Percentiles rank a stretch among this genome's conserved stretches.
Conservation (phyloP, 1,140 invertebrate genomes). For the Archegozetes longisetosus region DNA sequence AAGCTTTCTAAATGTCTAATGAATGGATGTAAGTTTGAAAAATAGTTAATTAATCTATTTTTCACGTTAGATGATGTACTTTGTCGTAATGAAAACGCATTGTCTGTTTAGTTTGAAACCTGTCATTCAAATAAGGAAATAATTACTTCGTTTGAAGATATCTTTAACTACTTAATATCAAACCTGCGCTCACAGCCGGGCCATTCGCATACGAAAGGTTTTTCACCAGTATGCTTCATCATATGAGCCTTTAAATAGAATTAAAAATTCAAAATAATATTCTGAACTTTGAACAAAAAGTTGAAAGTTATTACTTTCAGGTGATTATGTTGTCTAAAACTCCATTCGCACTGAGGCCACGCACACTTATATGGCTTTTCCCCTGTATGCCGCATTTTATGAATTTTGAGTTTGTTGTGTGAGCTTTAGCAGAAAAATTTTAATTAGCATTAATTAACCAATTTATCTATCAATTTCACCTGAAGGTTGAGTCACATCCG, state of each 20-base stretch:
- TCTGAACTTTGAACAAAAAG: too few species aligned
- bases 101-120: neutral
- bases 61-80: too few species aligned
- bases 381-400: slow-evolving; percentile 22
- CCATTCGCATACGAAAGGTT: slow-evolving; percentile 23
- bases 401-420: neutral
- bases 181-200: slow-evolving; percentile 20
- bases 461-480: neutral
- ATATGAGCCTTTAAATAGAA: slow-evolving; percentile 41
- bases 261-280: too few species aligned
- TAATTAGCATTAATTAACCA: neutral
- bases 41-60: too few species aligned
- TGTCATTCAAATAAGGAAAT: neutral
- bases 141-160: slow-evolving; percentile 6
- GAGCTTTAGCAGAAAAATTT: neutral
- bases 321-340: slow-evolving; percentile 36
- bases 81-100: neutral
- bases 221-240: slow-evolving; percentile 43
- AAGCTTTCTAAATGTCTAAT: too few species aligned
- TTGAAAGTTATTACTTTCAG: too few species aligned
- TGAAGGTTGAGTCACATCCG: too few species aligned
- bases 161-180: neutral
- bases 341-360: slow-evolving; percentile 29
- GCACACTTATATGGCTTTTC: slow-evolving; percentile 23
- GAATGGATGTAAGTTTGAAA: too few species aligned